A percentile compares a stretch with the other conserved stretches of the same genome.
These are phyloP conservation scores for Ficedula albicollis DNA, from an alignment of 2,797 vertebrate genomes.

Conservation along the genomic window DNA sequence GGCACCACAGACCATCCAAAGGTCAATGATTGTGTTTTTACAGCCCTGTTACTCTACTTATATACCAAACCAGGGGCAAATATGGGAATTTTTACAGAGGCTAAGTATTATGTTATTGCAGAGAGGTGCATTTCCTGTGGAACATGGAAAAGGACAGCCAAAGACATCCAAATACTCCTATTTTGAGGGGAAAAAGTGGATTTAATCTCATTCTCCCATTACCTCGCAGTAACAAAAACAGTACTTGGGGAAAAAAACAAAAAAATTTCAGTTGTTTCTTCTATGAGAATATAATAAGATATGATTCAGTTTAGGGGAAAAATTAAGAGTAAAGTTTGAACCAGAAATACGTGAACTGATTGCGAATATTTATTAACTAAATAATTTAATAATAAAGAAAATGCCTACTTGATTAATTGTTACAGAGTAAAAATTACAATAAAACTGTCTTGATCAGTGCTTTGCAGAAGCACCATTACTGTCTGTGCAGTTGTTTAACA, in stretches of 20 bases:
- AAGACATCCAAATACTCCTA: background rate
- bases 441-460: slow-evolving; percentile 87
- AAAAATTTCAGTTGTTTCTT: slow-evolving; percentile 29
- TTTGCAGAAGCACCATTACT: slow-evolving; percentile 85
- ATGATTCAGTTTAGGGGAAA: slow-evolving; percentile 38
- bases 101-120: background rate
- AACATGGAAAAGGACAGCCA: background rate
- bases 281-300: slow-evolving; percentile 3
- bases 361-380: slow-evolving; percentile 83
- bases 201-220: slow-evolving; percentile 10
- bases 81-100: background rate
- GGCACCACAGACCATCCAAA: background rate
- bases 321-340: slow-evolving; percentile 66
- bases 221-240: background rate
- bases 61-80: background rate
- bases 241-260: background rate
- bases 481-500: slow-evolving; percentile 88
- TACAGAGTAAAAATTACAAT: slow-evolving; percentile 87
- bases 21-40: slow-evolving; percentile 53
- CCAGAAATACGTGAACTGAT: slow-evolving; percentile 73
- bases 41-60: slow-evolving; percentile 17
- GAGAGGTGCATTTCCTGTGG: background rate
- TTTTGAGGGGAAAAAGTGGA: background rate
- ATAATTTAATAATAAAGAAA: slow-evolving; percentile 87
- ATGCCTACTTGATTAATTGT: slow-evolving; percentile 86